Evolutionary conservation across 2,113 vertebrate genomes (phyloP).

Genomic region (Pristiophorus japonicus): DNA sequence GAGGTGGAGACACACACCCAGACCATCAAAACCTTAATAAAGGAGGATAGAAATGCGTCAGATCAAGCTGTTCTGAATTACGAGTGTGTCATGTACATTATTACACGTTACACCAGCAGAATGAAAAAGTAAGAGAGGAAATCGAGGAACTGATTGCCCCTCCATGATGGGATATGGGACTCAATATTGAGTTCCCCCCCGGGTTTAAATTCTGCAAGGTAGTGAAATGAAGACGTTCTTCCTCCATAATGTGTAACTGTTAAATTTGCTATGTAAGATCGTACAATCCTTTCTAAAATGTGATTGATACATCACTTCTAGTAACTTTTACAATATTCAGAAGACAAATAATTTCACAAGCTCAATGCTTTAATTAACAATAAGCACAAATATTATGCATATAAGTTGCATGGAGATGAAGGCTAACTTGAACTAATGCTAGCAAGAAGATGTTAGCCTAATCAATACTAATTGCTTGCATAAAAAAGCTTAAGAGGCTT

Average conservation of each 20-base stretch:
- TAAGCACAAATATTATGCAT: background rate
- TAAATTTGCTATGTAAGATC: background rate
- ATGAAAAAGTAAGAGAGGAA: no score
- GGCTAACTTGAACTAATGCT: background rate
- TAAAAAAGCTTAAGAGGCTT: background rate
- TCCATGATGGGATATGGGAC: no score
- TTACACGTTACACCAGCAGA: no score
- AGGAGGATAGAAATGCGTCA: no score
- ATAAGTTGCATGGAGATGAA: background rate
- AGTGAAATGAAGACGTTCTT: background rate
- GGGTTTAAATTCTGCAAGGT: no score
- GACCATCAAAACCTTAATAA: no score
- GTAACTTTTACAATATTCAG: background rate
- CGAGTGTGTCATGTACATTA: no score
- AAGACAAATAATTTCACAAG: background rate
- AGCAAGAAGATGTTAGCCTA: background rate
- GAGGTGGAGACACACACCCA: no score
- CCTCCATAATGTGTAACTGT: background rate
- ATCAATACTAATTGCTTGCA: background rate
- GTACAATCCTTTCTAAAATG: background rate
- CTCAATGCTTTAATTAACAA: background rate
- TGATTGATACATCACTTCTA: background rate
- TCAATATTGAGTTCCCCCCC: no score
- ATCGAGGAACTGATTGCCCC: no score
- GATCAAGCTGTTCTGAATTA: no score